Percentiles rank a stretch among this genome's conserved stretches.
These are phyloP conservation scores for Atrichornis clamosus DNA, from an alignment of 2,113 vertebrate species.

Conservation along the genomic window DNA sequence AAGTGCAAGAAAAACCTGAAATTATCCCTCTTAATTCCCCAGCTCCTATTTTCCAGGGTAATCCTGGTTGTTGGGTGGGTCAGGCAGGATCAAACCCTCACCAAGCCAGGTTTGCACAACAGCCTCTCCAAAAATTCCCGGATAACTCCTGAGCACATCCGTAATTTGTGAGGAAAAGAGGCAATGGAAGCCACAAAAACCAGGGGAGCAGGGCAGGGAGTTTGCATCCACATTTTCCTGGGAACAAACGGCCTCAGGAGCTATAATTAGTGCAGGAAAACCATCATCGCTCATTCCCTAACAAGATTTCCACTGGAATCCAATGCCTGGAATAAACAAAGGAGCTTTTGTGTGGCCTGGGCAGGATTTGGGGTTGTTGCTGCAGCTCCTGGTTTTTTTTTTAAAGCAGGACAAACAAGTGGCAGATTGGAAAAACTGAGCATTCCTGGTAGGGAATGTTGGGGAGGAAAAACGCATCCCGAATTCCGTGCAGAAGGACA, in stretches of 20 bases:
- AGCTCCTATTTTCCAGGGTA: background rate
- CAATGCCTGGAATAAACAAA: slow-evolving; percentile 11
- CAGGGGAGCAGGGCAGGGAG: background rate
- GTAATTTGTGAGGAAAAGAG: background rate
- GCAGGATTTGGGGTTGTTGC: background rate
- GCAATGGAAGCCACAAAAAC: background rate
- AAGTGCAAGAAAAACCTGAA: background rate
- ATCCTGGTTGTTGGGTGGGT: background rate
- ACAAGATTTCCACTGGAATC: background rate
- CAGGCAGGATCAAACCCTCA: background rate
- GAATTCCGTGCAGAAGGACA: background rate
- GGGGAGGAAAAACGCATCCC: background rate
- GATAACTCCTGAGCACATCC: background rate
- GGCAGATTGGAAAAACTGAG: background rate
- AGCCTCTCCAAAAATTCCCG: background rate
- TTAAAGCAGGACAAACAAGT: background rate
- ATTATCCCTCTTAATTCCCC: background rate
- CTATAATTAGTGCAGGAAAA: slow-evolving; percentile 50
- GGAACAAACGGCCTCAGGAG: slow-evolving; percentile 8
- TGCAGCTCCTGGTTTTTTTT: background rate
- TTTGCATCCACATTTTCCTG: background rate
- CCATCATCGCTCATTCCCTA: background rate
- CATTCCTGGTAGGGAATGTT: background rate
- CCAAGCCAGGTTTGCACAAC: background rate
- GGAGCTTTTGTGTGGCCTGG: background rate